Percentiles rank a stretch among this genome's conserved stretches.
phyloP scores from a whole-genome alignment of 2,113 vertebrate genomes.

The Rutilus rutilus region DNA sequence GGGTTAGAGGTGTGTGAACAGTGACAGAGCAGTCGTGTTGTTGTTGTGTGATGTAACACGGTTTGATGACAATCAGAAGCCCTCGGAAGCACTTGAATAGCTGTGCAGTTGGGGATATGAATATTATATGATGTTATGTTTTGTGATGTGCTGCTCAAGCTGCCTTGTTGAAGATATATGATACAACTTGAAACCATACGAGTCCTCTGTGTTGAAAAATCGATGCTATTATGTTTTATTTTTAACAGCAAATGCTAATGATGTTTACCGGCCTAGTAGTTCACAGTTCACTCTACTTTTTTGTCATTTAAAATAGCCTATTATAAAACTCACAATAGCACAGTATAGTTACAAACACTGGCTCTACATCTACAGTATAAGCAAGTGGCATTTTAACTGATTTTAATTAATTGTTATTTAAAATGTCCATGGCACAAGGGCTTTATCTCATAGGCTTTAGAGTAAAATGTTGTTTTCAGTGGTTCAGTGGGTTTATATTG shows the following conservation, averaged over 20 bases:
- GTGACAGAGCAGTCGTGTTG: not conserved
- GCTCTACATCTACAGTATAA: not conserved
- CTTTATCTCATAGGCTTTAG: not conserved
- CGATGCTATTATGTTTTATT: slow-evolving; percentile 24
- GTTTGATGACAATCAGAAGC: slow-evolving; percentile 33
- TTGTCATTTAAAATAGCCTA: not conserved
- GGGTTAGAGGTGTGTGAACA: not conserved
- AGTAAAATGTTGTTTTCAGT: not conserved
- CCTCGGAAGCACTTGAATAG: slow-evolving; percentile 20
- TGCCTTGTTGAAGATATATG: not conserved
- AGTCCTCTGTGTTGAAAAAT: not conserved
- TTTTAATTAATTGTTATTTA: not conserved
- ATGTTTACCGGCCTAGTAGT: slow-evolving; percentile 9
- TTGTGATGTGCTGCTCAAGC: slow-evolving; percentile 1
- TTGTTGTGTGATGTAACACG: slow-evolving; percentile 2
- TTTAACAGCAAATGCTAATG: slow-evolving; percentile 8
- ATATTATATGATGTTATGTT: slow-evolving; percentile 29
- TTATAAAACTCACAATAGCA: not conserved
- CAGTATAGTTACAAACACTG: not conserved
- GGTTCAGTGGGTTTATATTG: not conserved
- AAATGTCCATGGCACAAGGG: not conserved
- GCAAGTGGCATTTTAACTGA: not conserved
- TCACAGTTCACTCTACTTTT: not conserved
- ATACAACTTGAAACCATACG: not conserved
- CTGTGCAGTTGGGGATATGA: slow-evolving; percentile 6